Base-by-base conservation (phyloP, 2,797 vertebrate genomes). In the Pangasius djambal region DNA sequence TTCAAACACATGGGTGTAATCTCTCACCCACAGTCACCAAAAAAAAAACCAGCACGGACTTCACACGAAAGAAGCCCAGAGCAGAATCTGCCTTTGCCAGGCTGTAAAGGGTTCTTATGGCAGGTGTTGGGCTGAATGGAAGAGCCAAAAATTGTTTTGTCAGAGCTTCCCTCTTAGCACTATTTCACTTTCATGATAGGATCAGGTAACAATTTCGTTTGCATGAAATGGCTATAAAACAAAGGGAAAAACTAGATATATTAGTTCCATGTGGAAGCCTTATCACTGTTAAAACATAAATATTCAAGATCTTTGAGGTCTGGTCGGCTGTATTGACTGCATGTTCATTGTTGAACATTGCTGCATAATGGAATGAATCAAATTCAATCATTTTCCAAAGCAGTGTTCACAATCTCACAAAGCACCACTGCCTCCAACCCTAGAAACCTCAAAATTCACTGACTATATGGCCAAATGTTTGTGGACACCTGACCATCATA, bases 1-100 rank as follows among this genome's bases (percentile, higher is more conserved):
- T 94, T 94, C 88, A 94, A 96, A 95, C 97, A 98, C 96, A 96
- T 97, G 97, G 92, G 86, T 92, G 79, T 93, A 94, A 95, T 94
- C 96, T 94, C 92, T 89, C 88, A 92, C 91, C 89, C 90, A 89
- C 74, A 92, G 92, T 95, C 94, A 94, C 93, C 93, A 91, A 92
- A 94, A 93, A 95, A 92, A 94, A 93, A 95, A 95, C 8, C 61
- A 95, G 92, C 82, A 89, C 89, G 91, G 92, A 96, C 93, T 94
- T 95, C 92, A 93, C 88, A 94, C 93, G 89, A 94, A 95, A 94
- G 93, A 91, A 93, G 92, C 88, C 93, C 94, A 88, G 89, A 88
- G 92, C 93, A 94, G 93, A 93, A 92, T 90, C 94, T 93, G 94
- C 87, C 70, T 93, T 92, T 90, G 88, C 88, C 93, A 93, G 93